Base-by-base conservation (phyloP, 2,888 invertebrate species). In the Agonopterix alstromeriana region DNA sequence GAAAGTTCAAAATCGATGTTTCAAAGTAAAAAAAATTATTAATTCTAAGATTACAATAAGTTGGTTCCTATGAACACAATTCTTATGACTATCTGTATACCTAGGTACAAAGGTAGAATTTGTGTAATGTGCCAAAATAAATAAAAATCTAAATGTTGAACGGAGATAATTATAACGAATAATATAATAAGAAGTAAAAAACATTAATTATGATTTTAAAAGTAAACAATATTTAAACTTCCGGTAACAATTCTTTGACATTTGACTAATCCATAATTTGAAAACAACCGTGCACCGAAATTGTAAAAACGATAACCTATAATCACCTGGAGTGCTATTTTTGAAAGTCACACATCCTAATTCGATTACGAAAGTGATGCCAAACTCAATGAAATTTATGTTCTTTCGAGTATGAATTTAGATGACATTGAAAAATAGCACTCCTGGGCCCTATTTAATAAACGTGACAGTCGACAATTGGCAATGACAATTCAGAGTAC, bases 81-180 rank as follows among this genome's bases (percentile, higher is more conserved):
- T 53, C 53, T 53, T 53, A 53, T 53, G 53, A 53, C 50, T 53
- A 53, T 53, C 45, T 45, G 50, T 50, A 50, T 50, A 50, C 45
- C 41, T 46, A 44, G 11, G 27, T 27, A 27, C 27, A 36, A 46
- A 12, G 38, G 45, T 50, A 50, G 50, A 47, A 36, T 40, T 44
- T 17, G 40, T 36, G 10, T 50, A 36, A 44, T 45, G 45, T 45
- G 47, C 47, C 38, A 46, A 36, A 44, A 35, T 8, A 17, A 36
- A 42, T 43, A 35, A n/a, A 27, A 43, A 43, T 35, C 10, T 43
- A n/a, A 27, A 35, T 35, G 10, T 9, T 38, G 38, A 3, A n/a
- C 4, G 9, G 38, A n/a, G n/a, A 9, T 38, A n/a, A 38, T 10
- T 38, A 38, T 38, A 38, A 38, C 3, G n/a, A n/a, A n/a, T 38